These are phyloP conservation scores for Hexactinellida sp. DNA, from an alignment of 37 sponge, comb jelly and placozoan species.

Conservation along the genomic window DNA sequence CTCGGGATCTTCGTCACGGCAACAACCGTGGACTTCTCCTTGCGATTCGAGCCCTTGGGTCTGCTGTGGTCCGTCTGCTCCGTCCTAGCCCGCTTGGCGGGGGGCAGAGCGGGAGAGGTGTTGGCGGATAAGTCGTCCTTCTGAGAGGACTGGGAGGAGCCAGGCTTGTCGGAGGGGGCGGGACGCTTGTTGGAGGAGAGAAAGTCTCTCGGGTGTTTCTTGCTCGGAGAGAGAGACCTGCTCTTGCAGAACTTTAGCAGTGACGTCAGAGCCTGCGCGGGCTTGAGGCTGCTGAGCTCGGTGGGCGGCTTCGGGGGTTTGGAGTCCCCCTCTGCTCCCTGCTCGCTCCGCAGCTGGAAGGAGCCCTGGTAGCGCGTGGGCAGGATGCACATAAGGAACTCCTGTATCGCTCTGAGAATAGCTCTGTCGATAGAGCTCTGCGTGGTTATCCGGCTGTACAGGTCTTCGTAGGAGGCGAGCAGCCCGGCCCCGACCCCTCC, in stretches of 20 bases:
- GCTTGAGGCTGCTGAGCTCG: background rate
- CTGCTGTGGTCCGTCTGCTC: background rate
- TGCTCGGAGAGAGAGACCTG: background rate
- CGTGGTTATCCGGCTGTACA: background rate
- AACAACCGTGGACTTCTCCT: background rate
- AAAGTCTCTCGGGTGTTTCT: constrained; percentile 1
- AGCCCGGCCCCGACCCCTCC: background rate
- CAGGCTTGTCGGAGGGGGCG: background rate
- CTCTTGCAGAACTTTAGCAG: constrained; percentile 13
- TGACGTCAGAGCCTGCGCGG: background rate
- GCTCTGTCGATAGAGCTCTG: background rate
- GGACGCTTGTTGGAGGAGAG: background rate
- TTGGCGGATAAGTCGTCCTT: no score
- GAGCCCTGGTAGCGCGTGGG: background rate
- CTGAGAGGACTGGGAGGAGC: background rate
- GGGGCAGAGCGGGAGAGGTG: background rate
- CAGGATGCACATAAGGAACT: background rate
- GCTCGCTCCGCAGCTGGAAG: background rate
- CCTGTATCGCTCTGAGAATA: constrained; percentile 2
- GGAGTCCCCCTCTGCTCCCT: background rate
- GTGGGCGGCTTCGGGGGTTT: background rate
- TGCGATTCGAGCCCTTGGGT: no score
- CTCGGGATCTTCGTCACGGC: background rate
- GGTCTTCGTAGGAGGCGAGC: background rate
- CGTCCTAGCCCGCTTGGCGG: background rate